Evolutionary conservation across 2,113 vertebrate genomes (phyloP), one percentile per base, ranked within the genome.

Genomic region (Scortum barcoo): DNA sequence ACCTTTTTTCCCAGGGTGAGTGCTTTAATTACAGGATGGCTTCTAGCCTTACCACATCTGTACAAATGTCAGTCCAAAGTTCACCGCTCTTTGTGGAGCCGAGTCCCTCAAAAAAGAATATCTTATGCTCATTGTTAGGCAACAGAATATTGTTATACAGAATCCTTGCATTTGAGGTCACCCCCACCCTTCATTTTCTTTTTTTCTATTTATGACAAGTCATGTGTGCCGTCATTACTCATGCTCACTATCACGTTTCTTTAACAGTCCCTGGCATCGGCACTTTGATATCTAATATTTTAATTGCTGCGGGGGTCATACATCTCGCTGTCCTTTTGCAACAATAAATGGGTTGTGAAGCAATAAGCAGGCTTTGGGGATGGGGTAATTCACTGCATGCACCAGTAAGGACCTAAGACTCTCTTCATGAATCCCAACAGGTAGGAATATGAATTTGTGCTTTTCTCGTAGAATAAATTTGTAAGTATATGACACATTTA

Each of bases 1-100:
- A 95, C 91, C 94, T 95, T 92, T 91, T 94, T 93, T 93, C 90
- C 91, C 86, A 89, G 93, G 94, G 93, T 91, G 91, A 94, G 87
- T 88, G 88, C 93, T 95, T 96, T 97, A 96, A 97, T 97, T 96
- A 95, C 95, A 93, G 93, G 86, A 83, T 86, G 87, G 93, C 91
- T 95, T 88, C 92, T 93, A 93, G 93, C 91, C 85, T 84, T 88
- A 89, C 66, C 94, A 92, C 95, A 95, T 93, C 92, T 90, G 90
- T 94, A 95, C 95, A 95, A 94, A 95, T 94, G 96, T 95, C 95
- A 95, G 93, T 90, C 86, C 90, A 94, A 92, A 95, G 94, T 94
- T 95, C 93, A 92, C 60, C 68, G 87, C 92, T 95, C 94, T 87
- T 89, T 91, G 89, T 53, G 86, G 90, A 87, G 88, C 81, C 86